phyloP scores from a whole-genome alignment of 2,113 vertebrate species.

The Poeciliopsis prolifica region DNA sequence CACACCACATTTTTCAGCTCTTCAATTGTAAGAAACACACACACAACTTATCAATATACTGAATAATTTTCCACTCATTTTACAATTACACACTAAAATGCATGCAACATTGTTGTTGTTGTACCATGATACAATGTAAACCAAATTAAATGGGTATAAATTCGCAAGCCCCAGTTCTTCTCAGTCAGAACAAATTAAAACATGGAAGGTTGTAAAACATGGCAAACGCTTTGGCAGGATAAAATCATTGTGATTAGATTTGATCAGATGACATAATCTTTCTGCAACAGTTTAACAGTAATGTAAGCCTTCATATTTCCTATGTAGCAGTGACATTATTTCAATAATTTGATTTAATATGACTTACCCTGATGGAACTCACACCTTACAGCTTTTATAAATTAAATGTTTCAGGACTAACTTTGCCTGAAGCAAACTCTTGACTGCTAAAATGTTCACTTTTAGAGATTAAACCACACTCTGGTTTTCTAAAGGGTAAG shows the following conservation, averaged over 20 bases:
- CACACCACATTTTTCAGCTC: too few relatives aligned
- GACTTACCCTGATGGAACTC: slow-evolving; percentile 30
- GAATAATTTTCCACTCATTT: too few relatives aligned
- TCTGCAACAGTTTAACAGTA: background rate
- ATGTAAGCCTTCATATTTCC: background rate
- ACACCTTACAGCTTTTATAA: background rate
- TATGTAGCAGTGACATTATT: slow-evolving; percentile 5
- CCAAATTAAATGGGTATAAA: too few relatives aligned
- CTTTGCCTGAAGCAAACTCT: slow-evolving; percentile 1
- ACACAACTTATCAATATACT: too few relatives aligned
- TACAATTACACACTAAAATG: too few relatives aligned
- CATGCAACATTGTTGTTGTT: too few relatives aligned
- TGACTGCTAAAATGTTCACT: background rate
- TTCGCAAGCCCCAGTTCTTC: background rate
- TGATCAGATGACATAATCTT: slow-evolving; percentile 5
- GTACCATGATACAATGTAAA: too few relatives aligned
- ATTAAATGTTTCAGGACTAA: slow-evolving; percentile 27
- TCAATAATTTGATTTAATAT: slow-evolving; percentile 27
- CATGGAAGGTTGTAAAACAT: background rate
- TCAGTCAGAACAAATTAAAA: background rate
- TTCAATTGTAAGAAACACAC: too few relatives aligned
- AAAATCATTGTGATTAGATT: background rate
- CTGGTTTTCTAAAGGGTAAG: background rate
- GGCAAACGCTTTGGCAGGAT: background rate
- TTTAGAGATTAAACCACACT: slow-evolving; percentile 8